Evolutionary conservation across 2,888 invertebrate species (phyloP).

Genomic region (Graphium colonna): DNA sequence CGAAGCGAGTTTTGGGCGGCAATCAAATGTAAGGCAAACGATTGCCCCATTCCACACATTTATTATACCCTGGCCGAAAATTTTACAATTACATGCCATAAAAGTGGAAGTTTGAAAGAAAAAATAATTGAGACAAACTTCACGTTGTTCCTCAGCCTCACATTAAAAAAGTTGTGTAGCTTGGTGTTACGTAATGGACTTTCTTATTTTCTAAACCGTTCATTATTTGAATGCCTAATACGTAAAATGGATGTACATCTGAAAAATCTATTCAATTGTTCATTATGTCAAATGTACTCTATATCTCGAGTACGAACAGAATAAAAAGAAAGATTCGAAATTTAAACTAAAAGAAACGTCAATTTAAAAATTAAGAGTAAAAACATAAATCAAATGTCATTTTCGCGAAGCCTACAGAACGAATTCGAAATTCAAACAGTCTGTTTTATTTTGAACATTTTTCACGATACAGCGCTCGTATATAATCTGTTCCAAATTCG

Average conservation of each 20-base stretch:
- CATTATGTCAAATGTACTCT: too few species aligned
- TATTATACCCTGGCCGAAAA: conserved; percentile 4
- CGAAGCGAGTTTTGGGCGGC: not conserved
- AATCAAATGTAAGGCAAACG: not conserved
- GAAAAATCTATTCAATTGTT: too few species aligned
- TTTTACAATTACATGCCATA: not conserved
- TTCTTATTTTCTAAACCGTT: too few species aligned
- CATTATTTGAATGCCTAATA: too few species aligned
- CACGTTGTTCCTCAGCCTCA: not conserved
- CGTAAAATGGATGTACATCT: too few species aligned
- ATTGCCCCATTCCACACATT: not conserved
- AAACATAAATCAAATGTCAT: too few species aligned
- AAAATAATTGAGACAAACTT: not conserved
- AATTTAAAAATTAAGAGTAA: too few species aligned
- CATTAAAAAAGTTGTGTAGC: not conserved
- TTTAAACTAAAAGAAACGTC: too few species aligned
- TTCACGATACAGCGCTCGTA: not conserved
- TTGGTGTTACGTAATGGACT: too few species aligned
- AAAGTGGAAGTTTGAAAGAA: not conserved
- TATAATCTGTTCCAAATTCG: conserved; percentile 45
- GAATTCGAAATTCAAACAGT: not conserved
- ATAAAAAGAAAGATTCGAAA: too few species aligned
- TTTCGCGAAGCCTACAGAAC: not conserved
- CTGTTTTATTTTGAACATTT: not conserved
- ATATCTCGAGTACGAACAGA: too few species aligned